These are phyloP conservation scores for Euplexia lucipara DNA, from an alignment of 2,888 invertebrate genomes.

Conservation along the genomic window DNA sequence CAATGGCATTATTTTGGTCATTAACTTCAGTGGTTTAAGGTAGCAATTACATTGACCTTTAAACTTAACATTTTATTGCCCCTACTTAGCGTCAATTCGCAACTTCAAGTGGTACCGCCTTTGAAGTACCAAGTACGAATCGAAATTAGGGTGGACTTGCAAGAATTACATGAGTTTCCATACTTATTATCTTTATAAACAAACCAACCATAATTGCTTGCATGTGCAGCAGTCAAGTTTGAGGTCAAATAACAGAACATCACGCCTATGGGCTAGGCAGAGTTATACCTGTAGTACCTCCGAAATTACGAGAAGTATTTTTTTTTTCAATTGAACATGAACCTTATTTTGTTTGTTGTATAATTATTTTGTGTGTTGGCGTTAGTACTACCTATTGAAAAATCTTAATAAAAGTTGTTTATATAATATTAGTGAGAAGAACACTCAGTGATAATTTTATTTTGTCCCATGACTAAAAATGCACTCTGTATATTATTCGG, in stretches of 20 bases:
- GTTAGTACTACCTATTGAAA: too few species aligned
- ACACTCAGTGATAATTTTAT: too few species aligned
- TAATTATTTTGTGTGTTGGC: too few species aligned
- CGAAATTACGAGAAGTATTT: neutral
- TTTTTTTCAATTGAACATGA: too few species aligned
- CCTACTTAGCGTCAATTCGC: conserved; percentile 32
- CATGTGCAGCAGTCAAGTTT: too few species aligned
- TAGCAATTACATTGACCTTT: conserved; percentile 35
- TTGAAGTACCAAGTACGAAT: conserved; percentile 13
- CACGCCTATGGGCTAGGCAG: too few species aligned
- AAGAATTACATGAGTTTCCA: neutral
- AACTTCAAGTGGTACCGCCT: conserved; percentile 29
- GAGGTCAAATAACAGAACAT: too few species aligned
- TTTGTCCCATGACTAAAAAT: too few species aligned
- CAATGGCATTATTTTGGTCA: conserved; percentile 7
- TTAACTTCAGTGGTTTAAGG: conserved; percentile 30
- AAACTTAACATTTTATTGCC: conserved; percentile 14
- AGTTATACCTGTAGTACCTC: neutral
- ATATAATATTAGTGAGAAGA: too few species aligned
- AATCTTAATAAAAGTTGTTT: too few species aligned
- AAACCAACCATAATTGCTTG: neutral
- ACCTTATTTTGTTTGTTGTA: too few species aligned
- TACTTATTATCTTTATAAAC: neutral
- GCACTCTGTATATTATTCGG: too few species aligned
- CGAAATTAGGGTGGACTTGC: conserved; percentile 14